Conservation (phyloP, 2,113 vertebrate species). For the Poeciliopsis turrubarensis region DNA sequence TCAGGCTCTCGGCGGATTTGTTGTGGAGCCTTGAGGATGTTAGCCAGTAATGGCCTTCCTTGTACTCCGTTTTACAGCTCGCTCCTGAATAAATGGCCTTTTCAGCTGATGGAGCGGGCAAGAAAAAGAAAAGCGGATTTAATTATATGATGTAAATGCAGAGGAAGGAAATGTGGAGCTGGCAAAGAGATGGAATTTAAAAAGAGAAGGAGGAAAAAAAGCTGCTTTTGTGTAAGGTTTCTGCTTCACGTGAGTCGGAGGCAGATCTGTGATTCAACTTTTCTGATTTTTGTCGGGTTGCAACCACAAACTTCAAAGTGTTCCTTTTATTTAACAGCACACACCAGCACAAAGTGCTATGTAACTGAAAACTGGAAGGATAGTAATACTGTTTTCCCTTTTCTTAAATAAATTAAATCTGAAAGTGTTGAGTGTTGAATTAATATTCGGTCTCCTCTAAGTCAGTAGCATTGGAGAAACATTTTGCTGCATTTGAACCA, state of each 20-base stretch:
- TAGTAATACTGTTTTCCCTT: no score
- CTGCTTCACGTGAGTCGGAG: background rate
- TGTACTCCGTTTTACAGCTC: background rate
- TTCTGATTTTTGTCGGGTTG: no score
- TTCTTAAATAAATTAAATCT: no score
- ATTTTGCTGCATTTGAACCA: no score
- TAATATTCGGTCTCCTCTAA: no score
- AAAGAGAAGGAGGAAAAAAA: constrained; percentile 16
- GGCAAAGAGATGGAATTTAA: constrained; percentile 11
- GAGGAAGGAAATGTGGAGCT: constrained; percentile 47
- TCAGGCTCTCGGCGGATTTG: background rate
- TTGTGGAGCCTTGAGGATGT: constrained; percentile 42
- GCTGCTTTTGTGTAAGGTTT: constrained; percentile 38
- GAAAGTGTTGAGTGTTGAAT: no score
- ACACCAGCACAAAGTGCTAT: no score
- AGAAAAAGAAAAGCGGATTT: constrained; percentile 38
- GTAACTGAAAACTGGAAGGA: no score
- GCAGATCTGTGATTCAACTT: background rate
- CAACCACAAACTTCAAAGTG: no score
- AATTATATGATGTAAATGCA: constrained; percentile 57
- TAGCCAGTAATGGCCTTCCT: constrained; percentile 18
- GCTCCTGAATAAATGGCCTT: constrained; percentile 44
- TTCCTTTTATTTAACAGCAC: no score
- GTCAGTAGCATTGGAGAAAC: no score
- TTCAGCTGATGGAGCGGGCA: constrained; percentile 19